These are phyloP conservation scores for Pelochelys cantorii DNA, from an alignment of 2,797 vertebrate genomes.

Conservation along the genomic window DNA sequence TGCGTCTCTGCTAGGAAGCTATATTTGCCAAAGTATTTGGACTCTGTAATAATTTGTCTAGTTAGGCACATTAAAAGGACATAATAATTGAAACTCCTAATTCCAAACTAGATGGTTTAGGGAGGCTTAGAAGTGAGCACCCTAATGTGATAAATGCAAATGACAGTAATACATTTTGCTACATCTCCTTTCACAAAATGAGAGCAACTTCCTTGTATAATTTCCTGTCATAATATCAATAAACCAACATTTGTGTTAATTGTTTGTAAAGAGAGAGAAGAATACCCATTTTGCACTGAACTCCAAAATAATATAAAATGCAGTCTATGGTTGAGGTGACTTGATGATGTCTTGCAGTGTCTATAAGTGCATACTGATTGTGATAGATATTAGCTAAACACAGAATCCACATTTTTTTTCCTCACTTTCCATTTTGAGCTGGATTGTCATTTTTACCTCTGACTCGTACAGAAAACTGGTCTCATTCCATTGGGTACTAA, in stretches of 20 bases:
- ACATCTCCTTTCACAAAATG: constrained; percentile 2
- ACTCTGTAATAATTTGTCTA: constrained; percentile 58
- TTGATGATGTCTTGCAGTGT: neutral
- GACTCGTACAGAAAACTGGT: neutral
- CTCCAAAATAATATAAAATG: constrained; percentile 3
- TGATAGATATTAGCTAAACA: neutral
- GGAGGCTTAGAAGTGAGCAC: constrained; percentile 28
- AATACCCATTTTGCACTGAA: constrained; percentile 50
- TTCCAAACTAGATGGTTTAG: constrained; percentile 22
- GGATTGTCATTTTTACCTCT: neutral
- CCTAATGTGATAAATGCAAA: constrained; percentile 14
- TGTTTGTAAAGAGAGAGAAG: constrained; percentile 59
- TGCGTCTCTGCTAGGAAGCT: constrained; percentile 13
- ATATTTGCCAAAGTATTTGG: constrained; percentile 38
- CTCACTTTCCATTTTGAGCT: neutral
- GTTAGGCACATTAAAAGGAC: constrained; percentile 42
- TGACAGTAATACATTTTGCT: neutral
- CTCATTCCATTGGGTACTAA: neutral
- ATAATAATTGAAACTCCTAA: constrained; percentile 13
- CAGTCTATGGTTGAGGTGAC: neutral
- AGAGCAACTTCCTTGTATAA: neutral
- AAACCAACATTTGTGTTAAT: neutral
- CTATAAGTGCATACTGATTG: neutral
- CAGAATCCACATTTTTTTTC: neutral
- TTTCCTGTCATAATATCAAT: constrained; percentile 8